Conservation (phyloP, 2,113 vertebrate genomes). For the Colistium nudipinnis region DNA sequence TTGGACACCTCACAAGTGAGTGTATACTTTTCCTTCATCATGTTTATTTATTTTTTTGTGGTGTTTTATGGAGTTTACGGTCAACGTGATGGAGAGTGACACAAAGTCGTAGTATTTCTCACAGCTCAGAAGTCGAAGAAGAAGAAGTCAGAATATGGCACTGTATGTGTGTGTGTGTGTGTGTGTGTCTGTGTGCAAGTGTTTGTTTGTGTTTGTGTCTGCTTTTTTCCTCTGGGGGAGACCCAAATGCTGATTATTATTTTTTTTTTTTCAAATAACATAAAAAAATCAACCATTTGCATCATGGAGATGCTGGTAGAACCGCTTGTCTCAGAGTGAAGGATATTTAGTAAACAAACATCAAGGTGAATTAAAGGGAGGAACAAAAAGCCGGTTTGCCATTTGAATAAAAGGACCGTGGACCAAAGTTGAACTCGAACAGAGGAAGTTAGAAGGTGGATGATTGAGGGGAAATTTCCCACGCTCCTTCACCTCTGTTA, state of each 20-base stretch:
- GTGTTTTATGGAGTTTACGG: neutral
- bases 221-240: constrained; percentile 4
- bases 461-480: constrained; percentile 4
- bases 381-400: too few relatives aligned
- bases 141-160: neutral
- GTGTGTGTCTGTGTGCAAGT: neutral
- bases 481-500: constrained; percentile 50
- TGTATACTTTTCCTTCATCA: neutral
- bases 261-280: neutral
- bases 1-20: constrained; percentile 70
- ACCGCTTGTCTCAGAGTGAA: too few relatives aligned
- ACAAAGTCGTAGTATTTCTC: neutral
- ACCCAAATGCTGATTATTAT: neutral
- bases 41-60: neutral
- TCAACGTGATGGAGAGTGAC: neutral
- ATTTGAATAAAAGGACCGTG: too few relatives aligned
- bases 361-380: neutral
- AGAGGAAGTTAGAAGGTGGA: constrained; percentile 23
- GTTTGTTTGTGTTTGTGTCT: neutral
- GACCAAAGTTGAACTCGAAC: neutral
- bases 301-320: too few relatives aligned
- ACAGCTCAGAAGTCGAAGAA: constrained; percentile 13
- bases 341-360: too few relatives aligned
- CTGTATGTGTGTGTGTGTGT: neutral
- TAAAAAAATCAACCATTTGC: neutral